Conservation (phyloP, 2,797 vertebrate genomes). For the Buceros bicornis region DNA sequence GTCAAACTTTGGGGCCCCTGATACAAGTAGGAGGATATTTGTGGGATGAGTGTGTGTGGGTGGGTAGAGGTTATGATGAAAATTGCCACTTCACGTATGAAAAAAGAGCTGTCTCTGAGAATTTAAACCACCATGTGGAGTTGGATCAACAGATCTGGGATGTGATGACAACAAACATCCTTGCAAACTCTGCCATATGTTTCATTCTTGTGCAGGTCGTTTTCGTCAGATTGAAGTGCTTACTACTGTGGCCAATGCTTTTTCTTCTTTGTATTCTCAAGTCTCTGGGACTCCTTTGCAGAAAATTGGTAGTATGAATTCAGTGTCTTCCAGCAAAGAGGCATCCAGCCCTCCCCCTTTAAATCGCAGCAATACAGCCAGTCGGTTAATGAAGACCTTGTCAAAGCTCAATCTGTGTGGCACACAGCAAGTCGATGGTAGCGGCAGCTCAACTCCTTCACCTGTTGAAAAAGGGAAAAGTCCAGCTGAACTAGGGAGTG, state of each 20-base stretch:
- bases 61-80: neutral
- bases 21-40: neutral
- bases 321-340: conserved; percentile 80
- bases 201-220: conserved; percentile 84
- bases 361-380: conserved; percentile 87
- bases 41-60: no score
- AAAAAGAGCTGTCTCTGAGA: neutral
- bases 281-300: conserved; percentile 93
- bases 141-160: neutral
- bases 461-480: conserved; percentile 69
- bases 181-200: neutral
- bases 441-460: conserved; percentile 2
- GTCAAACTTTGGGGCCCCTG: neutral
- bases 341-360: conserved; percentile 78
- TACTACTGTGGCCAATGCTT: conserved; percentile 95
- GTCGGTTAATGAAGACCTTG: conserved; percentile 89
- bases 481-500: conserved; percentile 24
- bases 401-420: conserved; percentile 86
- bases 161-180: neutral
- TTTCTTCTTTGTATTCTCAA: conserved; percentile 96
- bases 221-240: conserved; percentile 98
- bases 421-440: conserved; percentile 68
- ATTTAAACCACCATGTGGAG: neutral
- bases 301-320: conserved; percentile 85
- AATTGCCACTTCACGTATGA: neutral